Percentiles rank a stretch among this genome's conserved stretches.
These are phyloP conservation scores for Sinotaia quadrata DNA, from an alignment of 2,888 invertebrate species.

Conservation along the genomic window DNA sequence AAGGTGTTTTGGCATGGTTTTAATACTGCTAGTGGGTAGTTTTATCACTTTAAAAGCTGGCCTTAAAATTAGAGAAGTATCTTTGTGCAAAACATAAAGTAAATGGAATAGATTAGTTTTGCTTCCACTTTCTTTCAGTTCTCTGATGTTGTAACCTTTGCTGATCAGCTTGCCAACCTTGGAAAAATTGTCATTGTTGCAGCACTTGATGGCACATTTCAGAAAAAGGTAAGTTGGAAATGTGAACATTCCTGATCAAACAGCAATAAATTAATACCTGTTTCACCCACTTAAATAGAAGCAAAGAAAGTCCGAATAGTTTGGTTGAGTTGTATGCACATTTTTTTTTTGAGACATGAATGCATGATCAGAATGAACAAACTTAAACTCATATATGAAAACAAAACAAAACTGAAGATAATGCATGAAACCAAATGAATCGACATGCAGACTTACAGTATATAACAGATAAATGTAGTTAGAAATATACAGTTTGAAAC, in stretches of 20 bases:
- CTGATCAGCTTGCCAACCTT: constrained; percentile 75
- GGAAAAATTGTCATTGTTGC: constrained; percentile 78
- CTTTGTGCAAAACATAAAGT: too few species aligned
- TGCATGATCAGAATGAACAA: too few species aligned
- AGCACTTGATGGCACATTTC: constrained; percentile 77
- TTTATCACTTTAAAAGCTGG: too few species aligned
- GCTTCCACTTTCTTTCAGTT: constrained; percentile 63
- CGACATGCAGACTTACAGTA: too few species aligned
- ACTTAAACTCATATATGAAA: too few species aligned
- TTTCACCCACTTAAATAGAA: background rate
- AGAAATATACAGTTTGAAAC: too few species aligned
- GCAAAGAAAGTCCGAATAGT: background rate
- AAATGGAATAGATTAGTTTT: background rate
- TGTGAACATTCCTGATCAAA: background rate
- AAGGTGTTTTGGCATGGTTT: too few species aligned
- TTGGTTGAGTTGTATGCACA: background rate
- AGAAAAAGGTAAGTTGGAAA: constrained; percentile 70
- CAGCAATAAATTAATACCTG: background rate
- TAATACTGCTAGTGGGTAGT: too few species aligned
- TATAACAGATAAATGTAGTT: too few species aligned
- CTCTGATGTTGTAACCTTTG: constrained; percentile 74
- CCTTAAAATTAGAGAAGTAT: background rate
- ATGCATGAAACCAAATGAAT: too few species aligned
- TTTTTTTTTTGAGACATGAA: too few species aligned
- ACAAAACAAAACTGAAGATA: too few species aligned